phyloP scores from a whole-genome alignment of 1,140 invertebrate genomes.

The Bombus vancouverensis region DNA sequence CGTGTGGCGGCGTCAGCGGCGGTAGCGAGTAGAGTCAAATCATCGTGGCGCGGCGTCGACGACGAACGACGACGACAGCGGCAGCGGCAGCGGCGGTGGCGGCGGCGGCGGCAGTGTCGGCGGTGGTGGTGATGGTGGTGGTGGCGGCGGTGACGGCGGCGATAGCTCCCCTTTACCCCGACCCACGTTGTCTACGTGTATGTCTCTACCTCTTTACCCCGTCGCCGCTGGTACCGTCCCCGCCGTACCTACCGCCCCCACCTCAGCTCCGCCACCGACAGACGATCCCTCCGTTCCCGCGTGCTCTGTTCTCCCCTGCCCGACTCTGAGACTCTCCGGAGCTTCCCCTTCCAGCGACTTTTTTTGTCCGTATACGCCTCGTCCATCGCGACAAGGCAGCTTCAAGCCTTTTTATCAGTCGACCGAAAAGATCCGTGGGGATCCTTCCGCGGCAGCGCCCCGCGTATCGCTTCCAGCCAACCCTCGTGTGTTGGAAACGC shows the following conservation, averaged over 20 bases:
- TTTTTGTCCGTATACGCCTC: constrained; percentile 72
- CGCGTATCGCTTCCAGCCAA: constrained; percentile 39
- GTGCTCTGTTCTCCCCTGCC: constrained; percentile 45
- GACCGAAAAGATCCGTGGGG: constrained; percentile 71
- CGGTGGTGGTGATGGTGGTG: background rate
- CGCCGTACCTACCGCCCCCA: constrained; percentile 49
- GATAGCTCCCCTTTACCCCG: constrained; percentile 73
- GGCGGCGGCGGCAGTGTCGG: background rate
- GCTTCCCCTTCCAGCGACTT: constrained; percentile 71
- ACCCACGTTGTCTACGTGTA: constrained; percentile 68
- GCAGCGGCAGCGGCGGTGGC: background rate
- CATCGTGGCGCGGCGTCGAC: constrained; percentile 50
- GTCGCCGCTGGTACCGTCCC: constrained; percentile 45
- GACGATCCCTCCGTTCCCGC: constrained; percentile 52
- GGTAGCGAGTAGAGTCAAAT: constrained; percentile 69
- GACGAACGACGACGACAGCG: constrained; percentile 17
- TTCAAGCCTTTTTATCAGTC: constrained; percentile 76
- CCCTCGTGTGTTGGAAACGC: constrained; percentile 47
- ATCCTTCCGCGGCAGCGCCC: constrained; percentile 59
- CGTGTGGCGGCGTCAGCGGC: constrained; percentile 30
- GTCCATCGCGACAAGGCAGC: constrained; percentile 72
- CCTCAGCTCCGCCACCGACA: constrained; percentile 44
- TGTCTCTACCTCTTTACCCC: constrained; percentile 62
- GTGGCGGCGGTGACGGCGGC: constrained; percentile 34
- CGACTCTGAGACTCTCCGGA: constrained; percentile 58